Conservation (phyloP, 2,797 vertebrate genomes). For the Anableps anableps region DNA sequence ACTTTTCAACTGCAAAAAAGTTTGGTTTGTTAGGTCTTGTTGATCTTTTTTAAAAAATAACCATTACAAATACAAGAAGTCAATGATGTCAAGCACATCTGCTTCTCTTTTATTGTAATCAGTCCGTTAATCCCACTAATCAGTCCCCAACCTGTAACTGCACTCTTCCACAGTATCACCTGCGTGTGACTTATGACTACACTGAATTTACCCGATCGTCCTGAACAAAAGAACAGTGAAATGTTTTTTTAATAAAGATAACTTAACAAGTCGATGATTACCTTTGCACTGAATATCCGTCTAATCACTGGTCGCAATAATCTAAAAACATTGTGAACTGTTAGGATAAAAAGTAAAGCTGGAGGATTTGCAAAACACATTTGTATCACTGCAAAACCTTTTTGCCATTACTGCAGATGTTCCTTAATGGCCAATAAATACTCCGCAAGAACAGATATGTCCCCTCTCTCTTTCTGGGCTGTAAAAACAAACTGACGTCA, state of each 20-base stretch:
- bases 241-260: background rate
- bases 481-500: background rate
- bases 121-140: background rate
- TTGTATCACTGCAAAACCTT: background rate
- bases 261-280: background rate
- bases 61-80: background rate
- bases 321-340: background rate
- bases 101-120: background rate
- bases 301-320: background rate
- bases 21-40: background rate
- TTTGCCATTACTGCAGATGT: slow-evolving; percentile 8
- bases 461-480: background rate
- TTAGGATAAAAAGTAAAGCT: background rate
- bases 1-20: background rate
- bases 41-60: background rate
- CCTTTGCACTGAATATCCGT: background rate
- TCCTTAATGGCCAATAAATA: background rate
- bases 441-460: background rate
- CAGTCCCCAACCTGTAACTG: background rate
- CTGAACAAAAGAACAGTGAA: background rate
- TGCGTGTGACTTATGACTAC: background rate
- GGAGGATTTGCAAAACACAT: background rate
- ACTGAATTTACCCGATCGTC: background rate
- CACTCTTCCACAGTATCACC: background rate
- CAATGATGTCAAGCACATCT: background rate